Base-by-base conservation (phyloP, 1,140 invertebrate genomes). In the Drosophila lacertosa region DNA sequence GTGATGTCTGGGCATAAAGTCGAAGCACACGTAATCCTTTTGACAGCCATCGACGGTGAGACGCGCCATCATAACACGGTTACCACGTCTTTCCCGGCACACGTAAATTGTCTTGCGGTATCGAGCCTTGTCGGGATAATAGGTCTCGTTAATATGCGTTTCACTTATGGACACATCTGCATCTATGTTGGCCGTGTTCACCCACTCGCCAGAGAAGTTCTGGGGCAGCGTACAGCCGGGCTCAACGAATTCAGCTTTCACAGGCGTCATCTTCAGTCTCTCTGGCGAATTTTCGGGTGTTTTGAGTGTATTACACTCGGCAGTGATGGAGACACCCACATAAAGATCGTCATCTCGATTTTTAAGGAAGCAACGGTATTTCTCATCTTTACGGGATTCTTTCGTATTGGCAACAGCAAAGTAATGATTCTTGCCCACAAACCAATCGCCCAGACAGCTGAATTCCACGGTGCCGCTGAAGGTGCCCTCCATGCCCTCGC, bases 11-110 rank as follows among this genome's bases (percentile, higher is more conserved):
- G 97, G 96, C 9, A 99, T 95, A 91, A 99, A 98, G 90, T 99
- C 97, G 84, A 98, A 99, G 88, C 98, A 99, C 6, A 99, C 95
- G 88, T 97, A 99, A 94, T 99, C 98, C 86, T 98, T 98, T 92
- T 99, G 98, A 92, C 98, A 99, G 93, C 97, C 98, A 92, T 99
- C 98, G 0, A 99, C 97, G 4, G 97, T 98, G 5, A 99, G 94
- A 68, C 97, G 93, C 6, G 98, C 97, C 97, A 99, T 98, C 95
- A 99, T 97, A 35, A 97, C 95, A 70, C 98, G 93, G 22, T 95
- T 95, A 77, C 97, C 96, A 89, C 97, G 92, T 91, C 96, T 94
- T 92, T 99, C 96, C 58, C 96, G 95, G 91, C 98, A 99, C n/a
- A 98, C 95, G 91, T 98, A 99, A 89, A 98, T 97, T 2, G 97